Conservation (phyloP, 2,888 invertebrate species). For the Uloborus plumipes region DNA sequence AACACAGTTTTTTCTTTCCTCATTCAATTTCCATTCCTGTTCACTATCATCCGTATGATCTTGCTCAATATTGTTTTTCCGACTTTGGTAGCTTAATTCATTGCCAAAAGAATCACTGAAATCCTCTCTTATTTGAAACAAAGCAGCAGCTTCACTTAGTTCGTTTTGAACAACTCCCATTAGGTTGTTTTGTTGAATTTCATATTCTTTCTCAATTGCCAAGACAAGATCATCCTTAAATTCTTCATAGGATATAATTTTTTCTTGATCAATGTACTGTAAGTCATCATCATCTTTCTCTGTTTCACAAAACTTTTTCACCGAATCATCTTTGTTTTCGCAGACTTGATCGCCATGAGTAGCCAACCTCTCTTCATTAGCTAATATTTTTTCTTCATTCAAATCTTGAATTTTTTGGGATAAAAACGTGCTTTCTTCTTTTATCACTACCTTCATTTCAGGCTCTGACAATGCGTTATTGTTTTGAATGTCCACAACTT, state of each 20-base stretch:
- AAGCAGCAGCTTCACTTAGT: constrained; percentile 7
- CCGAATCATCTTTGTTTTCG: too few species aligned
- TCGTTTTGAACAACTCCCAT: too few species aligned
- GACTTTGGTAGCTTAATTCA: constrained; percentile 22
- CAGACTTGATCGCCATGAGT: neutral
- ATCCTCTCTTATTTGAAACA: constrained; percentile 23
- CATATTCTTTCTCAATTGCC: too few species aligned
- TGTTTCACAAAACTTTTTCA: neutral
- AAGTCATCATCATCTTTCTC: neutral
- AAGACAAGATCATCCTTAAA: too few species aligned
- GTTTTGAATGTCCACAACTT: neutral
- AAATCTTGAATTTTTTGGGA: neutral
- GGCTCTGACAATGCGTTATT: neutral
- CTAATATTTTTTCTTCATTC: neutral
- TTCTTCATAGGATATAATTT: too few species aligned
- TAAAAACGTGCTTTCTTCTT: too few species aligned
- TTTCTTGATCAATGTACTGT: too few species aligned
- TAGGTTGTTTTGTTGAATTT: too few species aligned
- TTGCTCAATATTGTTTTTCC: constrained; percentile 42
- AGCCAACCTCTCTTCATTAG: neutral
- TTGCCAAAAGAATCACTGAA: constrained; percentile 5
- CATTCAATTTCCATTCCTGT: constrained; percentile 55
- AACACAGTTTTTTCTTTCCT: constrained; percentile 44
- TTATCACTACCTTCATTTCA: too few species aligned
- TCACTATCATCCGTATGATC: constrained; percentile 43